phyloP scores from a whole-genome alignment of 2,888 invertebrate genomes.

The Sarcophaga subvicina region DNA sequence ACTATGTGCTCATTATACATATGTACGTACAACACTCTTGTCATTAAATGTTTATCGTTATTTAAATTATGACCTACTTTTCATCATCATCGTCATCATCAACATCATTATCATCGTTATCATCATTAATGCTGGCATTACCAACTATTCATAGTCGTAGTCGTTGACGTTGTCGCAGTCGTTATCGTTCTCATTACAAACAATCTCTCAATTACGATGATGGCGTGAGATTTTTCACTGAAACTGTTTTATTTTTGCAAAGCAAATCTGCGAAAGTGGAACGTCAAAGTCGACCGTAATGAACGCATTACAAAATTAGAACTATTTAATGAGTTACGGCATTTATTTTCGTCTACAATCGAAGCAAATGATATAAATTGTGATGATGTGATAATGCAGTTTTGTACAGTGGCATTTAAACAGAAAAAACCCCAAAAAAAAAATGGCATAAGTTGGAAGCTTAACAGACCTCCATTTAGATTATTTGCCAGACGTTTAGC shows the following conservation, averaged over 20 bases:
- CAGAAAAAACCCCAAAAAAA: slow-evolving; percentile 32
- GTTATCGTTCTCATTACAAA: neutral
- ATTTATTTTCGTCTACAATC: slow-evolving; percentile 41
- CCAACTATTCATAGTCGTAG: neutral
- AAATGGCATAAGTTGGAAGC: neutral
- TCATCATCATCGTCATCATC: slow-evolving; percentile 37
- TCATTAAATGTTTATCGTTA: slow-evolving; percentile 57
- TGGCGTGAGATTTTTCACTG: slow-evolving; percentile 66
- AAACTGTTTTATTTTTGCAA: slow-evolving; percentile 16
- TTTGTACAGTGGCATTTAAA: slow-evolving; percentile 36
- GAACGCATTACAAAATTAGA: slow-evolving; percentile 45
- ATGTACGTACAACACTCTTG: slow-evolving; percentile 5
- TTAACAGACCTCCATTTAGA: no score
- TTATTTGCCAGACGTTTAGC: no score
- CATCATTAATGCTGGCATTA: neutral
- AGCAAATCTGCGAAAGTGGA: slow-evolving; percentile 22
- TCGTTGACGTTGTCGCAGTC: slow-evolving; percentile 29
- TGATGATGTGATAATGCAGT: slow-evolving; percentile 6
- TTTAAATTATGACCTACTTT: slow-evolving; percentile 62
- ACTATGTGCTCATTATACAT: neutral
- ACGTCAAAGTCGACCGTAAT: slow-evolving; percentile 32
- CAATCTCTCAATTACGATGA: slow-evolving; percentile 55
- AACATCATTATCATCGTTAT: neutral
- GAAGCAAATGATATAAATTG: slow-evolving; percentile 54
- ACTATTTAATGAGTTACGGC: slow-evolving; percentile 46